phyloP scores from a whole-genome alignment of 2,797 vertebrate species.

The Glossophaga mutica region DNA sequence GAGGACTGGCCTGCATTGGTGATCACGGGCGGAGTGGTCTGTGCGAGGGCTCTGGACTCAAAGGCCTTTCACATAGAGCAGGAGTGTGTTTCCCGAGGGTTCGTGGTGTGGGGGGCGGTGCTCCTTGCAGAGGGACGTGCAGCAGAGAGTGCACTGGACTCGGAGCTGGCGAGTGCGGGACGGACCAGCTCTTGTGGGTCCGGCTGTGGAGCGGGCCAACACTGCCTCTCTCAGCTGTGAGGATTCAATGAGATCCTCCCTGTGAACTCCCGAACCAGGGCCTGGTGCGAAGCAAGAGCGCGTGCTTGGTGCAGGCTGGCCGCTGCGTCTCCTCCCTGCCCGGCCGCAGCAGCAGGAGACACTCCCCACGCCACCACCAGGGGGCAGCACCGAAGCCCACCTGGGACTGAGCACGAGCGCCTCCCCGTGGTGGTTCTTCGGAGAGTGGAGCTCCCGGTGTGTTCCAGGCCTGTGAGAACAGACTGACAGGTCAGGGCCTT shows the following conservation, averaged over 20 bases:
- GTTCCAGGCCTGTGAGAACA: not conserved
- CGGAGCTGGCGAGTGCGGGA: not conserved
- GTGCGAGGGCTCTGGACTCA: not conserved
- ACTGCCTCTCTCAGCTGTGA: not conserved
- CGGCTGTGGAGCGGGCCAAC: not conserved
- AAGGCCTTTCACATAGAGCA: not conserved
- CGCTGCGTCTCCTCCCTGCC: not conserved
- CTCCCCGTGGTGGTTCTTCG: not conserved
- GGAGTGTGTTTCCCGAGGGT: not conserved
- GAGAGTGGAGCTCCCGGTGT: rapidly evolving
- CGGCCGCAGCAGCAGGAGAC: not conserved
- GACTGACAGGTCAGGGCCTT: not conserved
- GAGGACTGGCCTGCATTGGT: not conserved
- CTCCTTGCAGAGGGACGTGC: not conserved
- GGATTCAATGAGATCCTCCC: not conserved
- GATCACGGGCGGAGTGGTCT: not conserved
- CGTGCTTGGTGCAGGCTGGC: not conserved
- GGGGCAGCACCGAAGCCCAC: not conserved
- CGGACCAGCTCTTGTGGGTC: not conserved
- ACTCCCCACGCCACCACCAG: not conserved
- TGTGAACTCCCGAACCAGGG: not conserved
- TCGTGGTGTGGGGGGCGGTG: not conserved
- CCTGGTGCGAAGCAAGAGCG: too few relatives aligned
- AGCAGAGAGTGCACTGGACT: not conserved
- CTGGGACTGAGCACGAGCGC: not conserved